Evolutionary conservation across 1,140 invertebrate species (phyloP).

Genomic region (Riptortus pedestris): DNA sequence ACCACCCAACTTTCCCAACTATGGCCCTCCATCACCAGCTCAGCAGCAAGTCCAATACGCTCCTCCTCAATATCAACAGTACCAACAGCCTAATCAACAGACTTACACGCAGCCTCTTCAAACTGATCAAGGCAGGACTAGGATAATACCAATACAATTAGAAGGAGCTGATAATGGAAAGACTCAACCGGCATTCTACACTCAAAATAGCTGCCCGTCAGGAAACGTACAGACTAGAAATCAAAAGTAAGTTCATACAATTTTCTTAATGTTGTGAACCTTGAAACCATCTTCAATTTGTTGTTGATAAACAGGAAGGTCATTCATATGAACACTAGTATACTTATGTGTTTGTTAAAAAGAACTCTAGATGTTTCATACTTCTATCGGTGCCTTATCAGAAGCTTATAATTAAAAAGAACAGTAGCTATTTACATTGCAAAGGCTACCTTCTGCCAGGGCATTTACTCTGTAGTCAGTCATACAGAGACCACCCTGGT

Average conservation of each 20-base stretch:
- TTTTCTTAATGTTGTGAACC: not conserved
- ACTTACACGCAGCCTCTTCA: conserved; percentile 32
- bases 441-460: no score
- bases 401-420: no score
- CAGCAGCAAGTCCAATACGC: conserved; percentile 31
- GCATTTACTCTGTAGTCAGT: no score
- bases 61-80: conserved; percentile 24
- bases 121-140: conserved; percentile 29
- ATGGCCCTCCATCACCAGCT: conserved; percentile 6
- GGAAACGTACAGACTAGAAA: not conserved
- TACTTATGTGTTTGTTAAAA: no score
- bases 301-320: no score
- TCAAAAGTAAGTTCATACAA: conserved; percentile 4
- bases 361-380: no score
- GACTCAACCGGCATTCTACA: not conserved
- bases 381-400: no score
- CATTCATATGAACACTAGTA: no score
- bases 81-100: not conserved
- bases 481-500: no score
- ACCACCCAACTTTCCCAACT: conserved; percentile 9
- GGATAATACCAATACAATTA: conserved; percentile 43
- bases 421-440: no score
- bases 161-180: conserved; percentile 35
- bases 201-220: not conserved
- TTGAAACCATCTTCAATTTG: no score